Percentiles rank a stretch among this genome's conserved stretches.
Evolutionary conservation across 2,888 invertebrate species (phyloP).

Genomic region (Caenorhabditis panamensis): DNA sequence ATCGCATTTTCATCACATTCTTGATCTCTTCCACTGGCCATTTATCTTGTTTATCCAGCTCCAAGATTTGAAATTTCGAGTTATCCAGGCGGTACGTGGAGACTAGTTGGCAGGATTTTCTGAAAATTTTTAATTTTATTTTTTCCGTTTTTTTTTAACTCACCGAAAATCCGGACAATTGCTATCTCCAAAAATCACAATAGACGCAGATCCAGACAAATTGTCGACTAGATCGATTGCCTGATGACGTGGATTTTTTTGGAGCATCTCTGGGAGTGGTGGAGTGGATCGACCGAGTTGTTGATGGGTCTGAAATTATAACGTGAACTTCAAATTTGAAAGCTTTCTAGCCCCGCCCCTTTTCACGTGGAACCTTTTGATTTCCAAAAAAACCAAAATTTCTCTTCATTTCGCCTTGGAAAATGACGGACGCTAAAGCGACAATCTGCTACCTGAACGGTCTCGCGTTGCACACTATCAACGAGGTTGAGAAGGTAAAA

Average conservation of each 20-base stretch:
- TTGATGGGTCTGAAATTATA: not conserved
- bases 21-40: slow-evolving; percentile 20
- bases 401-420: not conserved
- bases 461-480: slow-evolving; percentile 47
- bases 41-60: slow-evolving; percentile 37
- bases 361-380: not conserved
- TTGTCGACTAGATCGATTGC: slow-evolving; percentile 26
- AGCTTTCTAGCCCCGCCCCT: not conserved
- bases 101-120: slow-evolving; percentile 45
- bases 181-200: slow-evolving; percentile 24
- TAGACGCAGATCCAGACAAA: slow-evolving; percentile 3
- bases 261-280: not conserved
- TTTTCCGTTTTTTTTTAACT: not conserved
- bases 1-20: slow-evolving; percentile 20
- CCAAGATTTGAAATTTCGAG: slow-evolving; percentile 31
- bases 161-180: slow-evolving; percentile 36
- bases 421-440: slow-evolving; percentile 50
- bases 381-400: not conserved
- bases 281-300: slow-evolving; percentile 2
- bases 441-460: slow-evolving; percentile 51
- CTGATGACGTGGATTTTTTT: slow-evolving; percentile 7
- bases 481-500: slow-evolving; percentile 52
- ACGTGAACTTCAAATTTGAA: not conserved
- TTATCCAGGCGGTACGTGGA: slow-evolving; percentile 39
- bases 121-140: slow-evolving; percentile 5